phyloP scores from a whole-genome alignment of 2,888 invertebrate genomes.

The Limnephilus lunatus region DNA sequence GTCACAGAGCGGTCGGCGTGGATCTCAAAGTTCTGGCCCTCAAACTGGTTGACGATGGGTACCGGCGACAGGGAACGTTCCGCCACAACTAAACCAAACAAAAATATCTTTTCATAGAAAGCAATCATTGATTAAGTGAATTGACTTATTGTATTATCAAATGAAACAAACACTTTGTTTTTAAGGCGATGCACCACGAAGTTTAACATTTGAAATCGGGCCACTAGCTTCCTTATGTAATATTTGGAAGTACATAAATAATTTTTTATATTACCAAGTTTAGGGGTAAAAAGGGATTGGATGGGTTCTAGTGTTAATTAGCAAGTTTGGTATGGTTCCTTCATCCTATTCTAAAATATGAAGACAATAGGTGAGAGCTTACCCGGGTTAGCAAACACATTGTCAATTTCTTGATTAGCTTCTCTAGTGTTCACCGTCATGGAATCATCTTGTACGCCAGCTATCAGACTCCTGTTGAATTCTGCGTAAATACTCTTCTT shows the following conservation, averaged over 20 bases:
- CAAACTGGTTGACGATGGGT: conserved; percentile 74
- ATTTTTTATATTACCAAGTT: too few species aligned
- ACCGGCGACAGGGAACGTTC: conserved; percentile 73
- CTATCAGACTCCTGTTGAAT: conserved; percentile 75
- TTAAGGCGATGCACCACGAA: too few species aligned
- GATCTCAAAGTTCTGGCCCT: conserved; percentile 75
- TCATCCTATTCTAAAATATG: conserved; percentile 39
- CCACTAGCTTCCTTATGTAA: too few species aligned
- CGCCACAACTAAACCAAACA: conserved; percentile 17
- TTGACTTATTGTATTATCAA: too few species aligned
- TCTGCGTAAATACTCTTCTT: conserved; percentile 72
- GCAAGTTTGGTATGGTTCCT: background rate
- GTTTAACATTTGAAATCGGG: too few species aligned
- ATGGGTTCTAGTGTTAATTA: too few species aligned
- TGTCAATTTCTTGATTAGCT: conserved; percentile 81
- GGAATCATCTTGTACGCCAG: conserved; percentile 78
- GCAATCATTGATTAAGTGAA: too few species aligned
- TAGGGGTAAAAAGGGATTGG: too few species aligned
- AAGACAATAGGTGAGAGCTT: background rate
- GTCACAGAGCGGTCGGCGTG: conserved; percentile 76
- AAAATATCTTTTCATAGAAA: background rate
- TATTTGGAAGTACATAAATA: too few species aligned
- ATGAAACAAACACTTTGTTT: too few species aligned
- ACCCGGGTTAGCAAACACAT: conserved; percentile 79
- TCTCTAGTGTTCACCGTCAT: conserved; percentile 84